These are phyloP conservation scores for Mormyrus lacerda DNA, from an alignment of 2,113 vertebrate genomes.

Conservation along the genomic window DNA sequence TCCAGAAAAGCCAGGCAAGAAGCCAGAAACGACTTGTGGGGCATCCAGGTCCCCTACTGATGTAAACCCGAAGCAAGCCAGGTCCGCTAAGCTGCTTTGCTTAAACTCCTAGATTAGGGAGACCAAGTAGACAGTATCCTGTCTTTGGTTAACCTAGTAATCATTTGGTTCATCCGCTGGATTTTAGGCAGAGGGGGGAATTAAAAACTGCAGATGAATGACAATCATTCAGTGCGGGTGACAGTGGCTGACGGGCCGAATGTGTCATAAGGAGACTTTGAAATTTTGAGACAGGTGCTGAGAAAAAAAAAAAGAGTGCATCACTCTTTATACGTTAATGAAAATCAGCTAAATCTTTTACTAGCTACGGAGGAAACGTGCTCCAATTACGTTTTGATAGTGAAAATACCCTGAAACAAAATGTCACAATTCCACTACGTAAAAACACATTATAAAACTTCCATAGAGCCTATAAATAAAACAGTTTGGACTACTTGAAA, in stretches of 20 bases:
- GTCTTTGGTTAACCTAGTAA: background rate
- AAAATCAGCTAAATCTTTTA: background rate
- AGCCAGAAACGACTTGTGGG: background rate
- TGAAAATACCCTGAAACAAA: background rate
- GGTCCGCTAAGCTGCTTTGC: conserved; percentile 16
- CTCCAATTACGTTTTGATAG: background rate
- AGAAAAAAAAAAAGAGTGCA: background rate
- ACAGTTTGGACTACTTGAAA: background rate
- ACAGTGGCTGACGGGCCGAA: background rate
- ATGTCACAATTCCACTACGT: background rate
- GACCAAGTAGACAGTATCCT: background rate
- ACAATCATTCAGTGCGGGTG: background rate
- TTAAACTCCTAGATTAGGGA: background rate
- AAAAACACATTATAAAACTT: background rate
- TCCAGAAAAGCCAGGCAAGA: background rate
- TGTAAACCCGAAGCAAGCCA: background rate
- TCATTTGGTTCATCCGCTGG: background rate
- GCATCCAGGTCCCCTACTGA: background rate
- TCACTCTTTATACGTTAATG: background rate
- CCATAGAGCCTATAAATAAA: background rate
- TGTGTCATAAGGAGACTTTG: background rate
- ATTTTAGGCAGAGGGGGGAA: background rate
- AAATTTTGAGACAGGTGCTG: background rate
- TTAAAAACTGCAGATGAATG: background rate
- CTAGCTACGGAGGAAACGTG: background rate